phyloP scores from a whole-genome alignment of 2,797 vertebrate species.

The Chaenodraco wilsoni region DNA sequence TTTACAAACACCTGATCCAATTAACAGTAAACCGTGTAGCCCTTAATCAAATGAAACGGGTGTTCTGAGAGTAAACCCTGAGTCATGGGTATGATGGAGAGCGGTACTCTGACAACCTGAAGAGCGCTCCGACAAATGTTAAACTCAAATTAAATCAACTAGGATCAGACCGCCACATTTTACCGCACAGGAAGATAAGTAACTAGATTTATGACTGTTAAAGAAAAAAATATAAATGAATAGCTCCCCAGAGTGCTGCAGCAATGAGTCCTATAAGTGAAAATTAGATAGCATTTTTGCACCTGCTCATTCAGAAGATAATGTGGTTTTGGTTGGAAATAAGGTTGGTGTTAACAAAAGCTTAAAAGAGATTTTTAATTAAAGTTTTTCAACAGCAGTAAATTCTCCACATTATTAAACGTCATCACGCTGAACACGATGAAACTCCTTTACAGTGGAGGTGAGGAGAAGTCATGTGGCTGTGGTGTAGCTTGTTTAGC shows the following conservation, averaged over 20 bases:
- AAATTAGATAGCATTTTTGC: too few relatives aligned
- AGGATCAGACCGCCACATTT: not conserved
- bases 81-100: not conserved
- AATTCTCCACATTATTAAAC: too few relatives aligned
- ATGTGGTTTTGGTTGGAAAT: too few relatives aligned
- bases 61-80: not conserved
- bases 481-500: too few relatives aligned
- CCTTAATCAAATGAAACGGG: conserved; percentile 32
- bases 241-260: not conserved
- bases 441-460: too few relatives aligned
- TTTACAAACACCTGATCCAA: conserved; percentile 25
- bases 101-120: conserved; percentile 8
- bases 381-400: too few relatives aligned
- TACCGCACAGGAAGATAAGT: not conserved
- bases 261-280: too few relatives aligned
- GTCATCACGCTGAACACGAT: too few relatives aligned
- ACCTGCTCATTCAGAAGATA: too few relatives aligned
- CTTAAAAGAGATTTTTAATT: too few relatives aligned
- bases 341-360: too few relatives aligned
- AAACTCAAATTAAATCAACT: not conserved
- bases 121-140: not conserved
- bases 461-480: too few relatives aligned
- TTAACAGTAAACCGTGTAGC: conserved; percentile 27
- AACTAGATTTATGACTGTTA: not conserved
- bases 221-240: not conserved